These are phyloP conservation scores for Noctuana brunneofusca DNA, from an alignment of 2,888 invertebrate species.

Conservation along the genomic window DNA sequence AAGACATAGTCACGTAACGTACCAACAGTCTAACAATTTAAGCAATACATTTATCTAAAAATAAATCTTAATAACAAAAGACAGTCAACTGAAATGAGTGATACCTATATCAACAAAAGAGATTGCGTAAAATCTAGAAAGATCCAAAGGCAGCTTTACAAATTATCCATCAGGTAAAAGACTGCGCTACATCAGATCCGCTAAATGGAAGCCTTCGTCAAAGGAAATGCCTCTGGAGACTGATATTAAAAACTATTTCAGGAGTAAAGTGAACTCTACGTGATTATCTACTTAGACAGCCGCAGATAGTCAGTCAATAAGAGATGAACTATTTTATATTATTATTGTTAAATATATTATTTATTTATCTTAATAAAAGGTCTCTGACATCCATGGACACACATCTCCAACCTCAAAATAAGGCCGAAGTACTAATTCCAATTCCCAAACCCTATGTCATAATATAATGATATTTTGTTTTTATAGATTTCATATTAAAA, in stretches of 20 bases:
- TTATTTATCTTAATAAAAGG: no score
- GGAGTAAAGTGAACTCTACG: conserved; percentile 29
- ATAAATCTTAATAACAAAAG: not conserved
- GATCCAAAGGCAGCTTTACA: conserved; percentile 8
- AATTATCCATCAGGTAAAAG: conserved; percentile 20
- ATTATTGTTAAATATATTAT: not conserved
- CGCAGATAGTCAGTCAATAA: not conserved
- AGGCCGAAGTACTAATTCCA: no score
- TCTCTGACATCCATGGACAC: no score
- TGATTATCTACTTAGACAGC: conserved; percentile 20
- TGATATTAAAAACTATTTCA: conserved; percentile 35
- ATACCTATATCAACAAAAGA: not conserved
- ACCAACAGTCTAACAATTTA: no score
- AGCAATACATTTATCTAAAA: not conserved
- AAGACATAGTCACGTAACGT: no score
- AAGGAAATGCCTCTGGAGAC: conserved; percentile 26
- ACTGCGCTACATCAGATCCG: conserved; percentile 20
- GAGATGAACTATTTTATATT: not conserved
- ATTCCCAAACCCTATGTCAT: no score
- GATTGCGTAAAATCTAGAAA: not conserved
- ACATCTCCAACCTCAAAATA: no score
- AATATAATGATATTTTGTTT: no score
- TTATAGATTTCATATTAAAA: no score
- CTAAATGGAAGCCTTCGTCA: conserved; percentile 32
- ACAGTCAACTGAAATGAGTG: not conserved